Percentiles rank a stretch among this genome's conserved stretches.
phyloP scores from a whole-genome alignment of 2,797 vertebrate genomes.

The Oreonectes daqikongensis region DNA sequence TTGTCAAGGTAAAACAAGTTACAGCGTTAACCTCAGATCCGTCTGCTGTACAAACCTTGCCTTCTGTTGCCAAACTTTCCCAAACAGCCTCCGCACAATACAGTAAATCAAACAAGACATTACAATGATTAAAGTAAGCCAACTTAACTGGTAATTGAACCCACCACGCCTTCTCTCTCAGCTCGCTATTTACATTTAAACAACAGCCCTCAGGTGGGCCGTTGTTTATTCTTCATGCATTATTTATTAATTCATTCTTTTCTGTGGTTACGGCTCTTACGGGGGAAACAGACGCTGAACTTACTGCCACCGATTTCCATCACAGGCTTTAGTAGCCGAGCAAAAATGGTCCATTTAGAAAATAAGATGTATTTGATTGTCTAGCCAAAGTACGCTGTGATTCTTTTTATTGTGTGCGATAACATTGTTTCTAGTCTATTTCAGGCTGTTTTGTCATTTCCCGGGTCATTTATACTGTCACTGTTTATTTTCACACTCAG shows the following conservation, averaged over 20 bases:
- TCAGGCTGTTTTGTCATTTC: slow-evolving; percentile 23
- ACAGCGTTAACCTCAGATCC: slow-evolving; percentile 7
- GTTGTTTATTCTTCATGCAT: slow-evolving; percentile 36
- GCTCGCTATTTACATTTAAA: slow-evolving; percentile 25
- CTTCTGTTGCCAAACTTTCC: slow-evolving; percentile 38
- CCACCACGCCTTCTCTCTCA: slow-evolving; percentile 10
- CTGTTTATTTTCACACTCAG: slow-evolving; percentile 24
- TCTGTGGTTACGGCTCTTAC: slow-evolving; percentile 15
- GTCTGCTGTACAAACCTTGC: not conserved
- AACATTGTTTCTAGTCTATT: slow-evolving; percentile 27
- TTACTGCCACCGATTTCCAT: not conserved
- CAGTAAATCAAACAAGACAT: slow-evolving; percentile 46
- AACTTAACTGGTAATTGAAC: slow-evolving; percentile 34
- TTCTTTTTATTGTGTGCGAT: slow-evolving; percentile 44
- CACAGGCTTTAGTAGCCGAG: not conserved
- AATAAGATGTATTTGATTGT: slow-evolving; percentile 36
- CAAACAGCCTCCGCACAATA: slow-evolving; percentile 35
- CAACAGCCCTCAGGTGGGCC: slow-evolving; percentile 38
- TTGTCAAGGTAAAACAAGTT: slow-evolving; percentile 28
- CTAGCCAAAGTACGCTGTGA: not conserved
- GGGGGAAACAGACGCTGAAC: slow-evolving; percentile 2
- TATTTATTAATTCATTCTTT: slow-evolving; percentile 36
- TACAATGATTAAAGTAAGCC: slow-evolving; percentile 45
- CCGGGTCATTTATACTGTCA: slow-evolving; percentile 30
- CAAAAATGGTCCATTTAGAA: slow-evolving; percentile 28